These are phyloP conservation scores for Ypsolopha sequella DNA, from an alignment of 2,888 invertebrate species.

Conservation along the genomic window DNA sequence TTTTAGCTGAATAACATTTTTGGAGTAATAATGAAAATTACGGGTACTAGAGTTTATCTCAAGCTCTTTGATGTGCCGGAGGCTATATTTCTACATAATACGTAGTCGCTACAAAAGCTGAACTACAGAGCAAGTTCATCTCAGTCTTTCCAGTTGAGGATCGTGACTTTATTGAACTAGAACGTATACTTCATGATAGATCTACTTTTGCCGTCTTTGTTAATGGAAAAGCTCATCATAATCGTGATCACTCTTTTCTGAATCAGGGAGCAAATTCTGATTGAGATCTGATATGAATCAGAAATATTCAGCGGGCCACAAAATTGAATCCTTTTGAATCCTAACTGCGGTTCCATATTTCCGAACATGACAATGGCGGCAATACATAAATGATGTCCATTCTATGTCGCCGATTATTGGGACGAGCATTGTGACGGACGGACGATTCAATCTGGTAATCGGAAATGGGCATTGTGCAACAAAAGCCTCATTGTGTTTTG, in stretches of 20 bases:
- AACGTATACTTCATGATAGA: no score
- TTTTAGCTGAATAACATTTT: no score
- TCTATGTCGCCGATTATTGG: slow-evolving; percentile 36
- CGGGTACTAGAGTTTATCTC: no score
- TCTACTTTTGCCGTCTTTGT: no score
- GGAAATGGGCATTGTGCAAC: slow-evolving; percentile 68
- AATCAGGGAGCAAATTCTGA: no score
- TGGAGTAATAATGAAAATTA: no score
- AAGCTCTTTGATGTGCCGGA: no score
- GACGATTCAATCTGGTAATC: slow-evolving; percentile 65
- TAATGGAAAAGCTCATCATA: no score
- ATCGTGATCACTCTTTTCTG: no score
- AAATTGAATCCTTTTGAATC: neutral
- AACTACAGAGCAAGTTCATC: neutral
- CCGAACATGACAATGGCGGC: slow-evolving; percentile 5
- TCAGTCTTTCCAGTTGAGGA: no score
- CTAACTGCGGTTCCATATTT: slow-evolving; percentile 8
- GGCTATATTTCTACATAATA: neutral
- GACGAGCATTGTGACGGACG: slow-evolving; percentile 44
- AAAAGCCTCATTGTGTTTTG: slow-evolving; percentile 55
- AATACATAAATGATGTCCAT: slow-evolving; percentile 4
- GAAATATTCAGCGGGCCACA: neutral
- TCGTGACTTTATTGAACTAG: no score
- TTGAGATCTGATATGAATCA: no score
- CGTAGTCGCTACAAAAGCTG: neutral